These are phyloP conservation scores for Azemiops feae DNA, from an alignment of 2,113 vertebrate genomes.

Conservation along the genomic window DNA sequence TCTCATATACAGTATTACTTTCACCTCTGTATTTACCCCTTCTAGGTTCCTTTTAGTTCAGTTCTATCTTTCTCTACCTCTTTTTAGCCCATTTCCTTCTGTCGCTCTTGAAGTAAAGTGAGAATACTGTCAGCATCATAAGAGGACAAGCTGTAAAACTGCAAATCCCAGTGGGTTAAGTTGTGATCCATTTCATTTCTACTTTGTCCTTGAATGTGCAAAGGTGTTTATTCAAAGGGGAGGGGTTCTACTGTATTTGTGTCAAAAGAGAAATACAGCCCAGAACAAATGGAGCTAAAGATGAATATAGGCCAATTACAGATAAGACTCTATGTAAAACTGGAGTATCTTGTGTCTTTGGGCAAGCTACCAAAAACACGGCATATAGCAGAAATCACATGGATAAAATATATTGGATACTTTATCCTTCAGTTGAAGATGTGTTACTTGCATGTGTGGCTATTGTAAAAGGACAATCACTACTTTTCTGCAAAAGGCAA, in stretches of 20 bases:
- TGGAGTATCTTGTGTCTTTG: conserved; percentile 44
- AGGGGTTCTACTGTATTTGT: conserved; percentile 45
- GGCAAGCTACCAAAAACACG: conserved; percentile 37
- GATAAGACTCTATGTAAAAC: conserved; percentile 39
- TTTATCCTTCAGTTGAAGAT: background rate
- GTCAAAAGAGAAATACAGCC: conserved; percentile 44
- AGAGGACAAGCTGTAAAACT: conserved; percentile 59
- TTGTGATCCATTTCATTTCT: conserved; percentile 75
- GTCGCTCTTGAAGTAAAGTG: conserved; percentile 64
- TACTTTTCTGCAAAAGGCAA: background rate
- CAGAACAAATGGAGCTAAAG: conserved; percentile 60
- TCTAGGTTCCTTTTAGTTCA: accelerated
- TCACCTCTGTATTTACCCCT: background rate
- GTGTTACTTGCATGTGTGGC: background rate
- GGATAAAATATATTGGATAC: background rate
- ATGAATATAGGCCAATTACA: conserved; percentile 70
- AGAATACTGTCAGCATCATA: conserved; percentile 52
- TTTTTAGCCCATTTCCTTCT: conserved; percentile 38
- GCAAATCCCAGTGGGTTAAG: conserved; percentile 62
- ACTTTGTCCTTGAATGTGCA: conserved; percentile 70
- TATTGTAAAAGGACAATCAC: background rate
- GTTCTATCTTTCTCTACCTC: background rate
- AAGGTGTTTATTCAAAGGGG: conserved; percentile 66
- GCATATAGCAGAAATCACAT: conserved; percentile 14
- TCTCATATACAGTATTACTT: background rate